A percentile compares a stretch with the other conserved stretches of the same genome.
phyloP scores from a whole-genome alignment of 2,797 vertebrate genomes.

The Aeoliscus strigatus region DNA sequence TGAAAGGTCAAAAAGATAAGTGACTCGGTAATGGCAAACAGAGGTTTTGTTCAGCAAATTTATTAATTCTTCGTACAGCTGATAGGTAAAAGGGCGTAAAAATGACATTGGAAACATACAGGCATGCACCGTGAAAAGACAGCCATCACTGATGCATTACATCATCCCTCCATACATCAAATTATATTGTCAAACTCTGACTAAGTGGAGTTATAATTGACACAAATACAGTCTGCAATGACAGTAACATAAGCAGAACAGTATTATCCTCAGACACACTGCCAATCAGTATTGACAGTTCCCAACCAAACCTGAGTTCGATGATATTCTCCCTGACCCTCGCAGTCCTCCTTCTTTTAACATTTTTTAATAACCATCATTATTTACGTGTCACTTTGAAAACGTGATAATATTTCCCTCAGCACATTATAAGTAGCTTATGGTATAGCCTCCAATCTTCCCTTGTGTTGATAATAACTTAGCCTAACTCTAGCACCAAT shows the following conservation, averaged over 20 bases:
- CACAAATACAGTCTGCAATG: constrained; percentile 21
- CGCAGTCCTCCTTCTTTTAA: constrained; percentile 10
- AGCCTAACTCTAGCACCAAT: constrained; percentile 49
- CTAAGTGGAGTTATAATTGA: constrained; percentile 31
- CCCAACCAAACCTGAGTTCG: constrained; percentile 14
- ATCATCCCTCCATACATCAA: constrained; percentile 19
- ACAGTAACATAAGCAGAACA: constrained; percentile 12
- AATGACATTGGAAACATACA: constrained; percentile 5
- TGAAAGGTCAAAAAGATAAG: constrained; percentile 53
- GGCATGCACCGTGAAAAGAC: constrained; percentile 8
- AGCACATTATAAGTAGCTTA: constrained; percentile 25
- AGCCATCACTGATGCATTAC: neutral
- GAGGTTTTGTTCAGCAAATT: constrained; percentile 23
- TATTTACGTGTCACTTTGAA: constrained; percentile 14
- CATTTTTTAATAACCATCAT: constrained; percentile 19
- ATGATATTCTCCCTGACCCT: constrained; percentile 36
- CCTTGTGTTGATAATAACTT: constrained; percentile 60
- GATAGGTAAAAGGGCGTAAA: constrained; percentile 11
- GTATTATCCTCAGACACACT: constrained; percentile 8
- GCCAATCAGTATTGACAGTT: constrained; percentile 21
- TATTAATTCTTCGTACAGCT: constrained; percentile 18
- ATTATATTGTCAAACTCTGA: constrained; percentile 34
- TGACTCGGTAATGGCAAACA: constrained; percentile 33
- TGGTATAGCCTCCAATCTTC: constrained; percentile 32
- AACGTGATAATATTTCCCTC: constrained; percentile 4